A percentile compares a stretch with the other conserved stretches of the same genome.
These are phyloP conservation scores for Helostoma temminkii DNA, from an alignment of 2,797 vertebrate genomes.

Conservation along the genomic window DNA sequence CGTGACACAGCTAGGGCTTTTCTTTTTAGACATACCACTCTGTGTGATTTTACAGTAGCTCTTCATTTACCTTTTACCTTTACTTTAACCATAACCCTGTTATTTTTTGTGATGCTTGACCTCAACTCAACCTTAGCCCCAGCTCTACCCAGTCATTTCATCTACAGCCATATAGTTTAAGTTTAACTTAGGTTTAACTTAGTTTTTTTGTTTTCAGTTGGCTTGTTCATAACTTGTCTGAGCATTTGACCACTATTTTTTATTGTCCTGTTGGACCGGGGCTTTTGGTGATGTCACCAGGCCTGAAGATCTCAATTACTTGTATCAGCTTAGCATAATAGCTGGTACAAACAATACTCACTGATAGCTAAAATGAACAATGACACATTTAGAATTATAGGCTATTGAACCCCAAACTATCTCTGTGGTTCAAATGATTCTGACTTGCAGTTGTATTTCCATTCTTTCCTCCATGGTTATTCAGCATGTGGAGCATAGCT, in stretches of 20 bases:
- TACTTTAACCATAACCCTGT: too few relatives aligned
- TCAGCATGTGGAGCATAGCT: constrained; percentile 26
- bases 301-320: not conserved
- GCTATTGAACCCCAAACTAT: constrained; percentile 11
- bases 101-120: too few relatives aligned
- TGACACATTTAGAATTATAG: not conserved
- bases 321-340: not conserved
- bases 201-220: not conserved
- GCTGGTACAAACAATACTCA: not conserved
- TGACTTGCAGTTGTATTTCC: constrained; percentile 3
- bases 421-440: not conserved
- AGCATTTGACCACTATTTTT: not conserved
- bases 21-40: not conserved
- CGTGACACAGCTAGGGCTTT: not conserved
- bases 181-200: not conserved
- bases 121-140: too few relatives aligned
- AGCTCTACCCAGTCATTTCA: not conserved
- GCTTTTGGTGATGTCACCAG: not conserved
- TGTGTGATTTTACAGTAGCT: not conserved
- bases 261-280: not conserved
- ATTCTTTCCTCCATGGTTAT: constrained; percentile 2
- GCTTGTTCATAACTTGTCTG: not conserved
- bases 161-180: not conserved
- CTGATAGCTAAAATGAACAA: not conserved
- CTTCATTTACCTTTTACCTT: not conserved